A percentile compares a stretch with the other conserved stretches of the same genome.
Conservation (phyloP, 2,797 vertebrate species). For the Alca torda region DNA sequence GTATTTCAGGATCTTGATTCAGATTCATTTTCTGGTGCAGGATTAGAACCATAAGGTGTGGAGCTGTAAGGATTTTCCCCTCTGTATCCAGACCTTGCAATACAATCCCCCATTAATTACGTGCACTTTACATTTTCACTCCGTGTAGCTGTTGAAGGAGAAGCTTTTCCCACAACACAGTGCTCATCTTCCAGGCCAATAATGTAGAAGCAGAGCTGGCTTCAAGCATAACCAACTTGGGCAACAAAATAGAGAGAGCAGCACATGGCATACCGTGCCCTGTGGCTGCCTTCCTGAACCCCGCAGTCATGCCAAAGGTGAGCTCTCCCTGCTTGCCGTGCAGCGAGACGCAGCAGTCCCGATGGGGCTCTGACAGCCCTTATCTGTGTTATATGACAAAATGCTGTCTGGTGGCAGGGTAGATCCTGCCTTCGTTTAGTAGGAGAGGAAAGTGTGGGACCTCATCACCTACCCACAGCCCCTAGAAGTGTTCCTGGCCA, state of each 20-base stretch:
- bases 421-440: background rate
- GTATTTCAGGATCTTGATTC: constrained; percentile 11
- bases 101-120: background rate
- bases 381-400: background rate
- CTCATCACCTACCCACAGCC: background rate
- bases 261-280: accelerated
- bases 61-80: background rate
- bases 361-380: background rate
- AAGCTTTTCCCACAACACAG: background rate
- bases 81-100: background rate
- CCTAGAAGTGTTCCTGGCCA: background rate
- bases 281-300: background rate
- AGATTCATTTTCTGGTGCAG: background rate
- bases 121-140: background rate
- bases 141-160: background rate
- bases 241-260: background rate
- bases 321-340: background rate
- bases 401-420: background rate
- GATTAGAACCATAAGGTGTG: background rate
- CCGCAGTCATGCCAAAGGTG: accelerated
- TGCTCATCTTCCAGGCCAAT: background rate
- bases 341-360: background rate
- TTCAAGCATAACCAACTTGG: background rate
- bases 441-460: background rate
- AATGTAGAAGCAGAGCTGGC: background rate